Evolutionary conservation across 2,888 invertebrate species (phyloP).

Genomic region (Copidosoma aretas): DNA sequence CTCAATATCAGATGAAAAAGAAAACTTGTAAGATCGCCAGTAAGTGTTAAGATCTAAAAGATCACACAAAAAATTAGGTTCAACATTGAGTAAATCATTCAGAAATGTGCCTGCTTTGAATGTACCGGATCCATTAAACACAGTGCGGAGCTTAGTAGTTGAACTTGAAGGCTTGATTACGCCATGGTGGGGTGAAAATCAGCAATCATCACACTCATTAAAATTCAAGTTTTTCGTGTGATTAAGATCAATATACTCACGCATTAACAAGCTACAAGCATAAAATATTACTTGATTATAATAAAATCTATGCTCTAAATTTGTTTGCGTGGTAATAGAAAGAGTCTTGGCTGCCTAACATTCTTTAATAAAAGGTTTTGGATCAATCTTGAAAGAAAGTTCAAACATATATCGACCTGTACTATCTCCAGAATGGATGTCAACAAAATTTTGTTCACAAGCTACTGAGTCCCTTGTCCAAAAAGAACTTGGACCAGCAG

Average conservation of each 20-base stretch:
- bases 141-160: background rate
- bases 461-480: background rate
- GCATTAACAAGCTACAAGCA: background rate
- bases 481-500: too few relatives aligned
- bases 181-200: background rate
- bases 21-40: background rate
- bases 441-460: background rate
- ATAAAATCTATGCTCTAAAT: background rate
- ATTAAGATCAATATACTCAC: background rate
- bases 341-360: background rate
- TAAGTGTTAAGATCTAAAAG: background rate
- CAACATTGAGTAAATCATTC: background rate
- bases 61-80: background rate
- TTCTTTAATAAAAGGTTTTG: background rate
- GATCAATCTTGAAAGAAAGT: background rate
- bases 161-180: background rate
- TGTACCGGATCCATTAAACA: background rate
- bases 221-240: background rate
- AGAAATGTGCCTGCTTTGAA: background rate
- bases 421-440: background rate
- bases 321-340: background rate
- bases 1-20: background rate
- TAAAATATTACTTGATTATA: background rate
- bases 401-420: background rate
- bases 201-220: background rate